Evolutionary conservation across 2,797 vertebrate genomes (phyloP).

Genomic region (Hozukius guyotensis): DNA sequence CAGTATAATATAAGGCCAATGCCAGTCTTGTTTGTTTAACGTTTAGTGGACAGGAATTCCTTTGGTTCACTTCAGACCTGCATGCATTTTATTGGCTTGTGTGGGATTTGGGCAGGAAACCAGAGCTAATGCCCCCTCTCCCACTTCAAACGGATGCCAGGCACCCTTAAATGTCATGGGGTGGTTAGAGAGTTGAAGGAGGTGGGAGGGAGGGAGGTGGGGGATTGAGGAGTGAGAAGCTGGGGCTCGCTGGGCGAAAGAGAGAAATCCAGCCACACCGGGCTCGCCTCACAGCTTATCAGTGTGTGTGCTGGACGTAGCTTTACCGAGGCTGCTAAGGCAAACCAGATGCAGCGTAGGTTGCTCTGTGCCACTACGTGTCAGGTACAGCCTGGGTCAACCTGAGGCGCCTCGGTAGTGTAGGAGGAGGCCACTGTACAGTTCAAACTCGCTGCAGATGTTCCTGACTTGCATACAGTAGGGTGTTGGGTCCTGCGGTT

Average conservation of each 20-base stretch:
- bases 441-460: constrained; percentile 63
- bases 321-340: constrained; percentile 72
- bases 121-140: constrained; percentile 83
- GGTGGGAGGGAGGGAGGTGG: constrained; percentile 35
- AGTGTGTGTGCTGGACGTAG: constrained; percentile 62
- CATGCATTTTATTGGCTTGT: constrained; percentile 80
- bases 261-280: constrained; percentile 64
- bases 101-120: constrained; percentile 85
- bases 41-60: constrained; percentile 75
- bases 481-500: constrained; percentile 17
- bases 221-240: constrained; percentile 46
- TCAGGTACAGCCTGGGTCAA: constrained; percentile 77
- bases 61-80: constrained; percentile 76
- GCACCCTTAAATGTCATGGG: constrained; percentile 83
- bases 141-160: constrained; percentile 86
- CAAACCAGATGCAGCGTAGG: constrained; percentile 77
- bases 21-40: constrained; percentile 73
- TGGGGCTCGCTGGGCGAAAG: constrained; percentile 35
- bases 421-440: constrained; percentile 51
- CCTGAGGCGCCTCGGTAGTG: constrained; percentile 45
- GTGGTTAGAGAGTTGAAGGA: constrained; percentile 74
- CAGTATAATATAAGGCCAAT: constrained; percentile 47
- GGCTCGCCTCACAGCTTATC: constrained; percentile 75
- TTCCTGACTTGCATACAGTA: constrained; percentile 29
- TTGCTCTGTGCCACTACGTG: constrained; percentile 71